Conservation (phyloP, 2,888 invertebrate species). For the Ophioninae sp. region DNA sequence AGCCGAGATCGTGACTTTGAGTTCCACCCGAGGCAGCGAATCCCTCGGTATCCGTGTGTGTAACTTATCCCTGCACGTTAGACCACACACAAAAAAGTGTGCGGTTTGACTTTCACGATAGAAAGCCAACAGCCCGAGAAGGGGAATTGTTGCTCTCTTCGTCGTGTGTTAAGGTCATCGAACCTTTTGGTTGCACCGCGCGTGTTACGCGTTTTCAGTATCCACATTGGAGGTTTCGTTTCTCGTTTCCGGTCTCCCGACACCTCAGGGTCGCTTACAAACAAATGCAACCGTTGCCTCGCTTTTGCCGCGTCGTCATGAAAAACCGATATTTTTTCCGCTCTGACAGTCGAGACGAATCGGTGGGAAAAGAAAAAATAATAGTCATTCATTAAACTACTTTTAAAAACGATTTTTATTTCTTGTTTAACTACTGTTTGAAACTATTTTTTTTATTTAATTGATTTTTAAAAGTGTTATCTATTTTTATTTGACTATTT, state of each 20-base stretch:
- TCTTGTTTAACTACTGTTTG: too few species aligned
- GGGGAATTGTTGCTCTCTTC: conserved; percentile 25
- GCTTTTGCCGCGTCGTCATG: too few species aligned
- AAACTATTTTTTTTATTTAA: too few species aligned
- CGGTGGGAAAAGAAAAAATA: too few species aligned
- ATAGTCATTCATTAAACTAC: too few species aligned
- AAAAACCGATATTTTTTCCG: too few species aligned
- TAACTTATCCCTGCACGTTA: conserved; percentile 6
- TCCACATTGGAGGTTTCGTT: neutral
- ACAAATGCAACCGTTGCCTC: too few species aligned
- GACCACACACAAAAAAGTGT: neutral
- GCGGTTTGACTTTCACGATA: conserved; percentile 64
- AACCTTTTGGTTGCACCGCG: neutral
- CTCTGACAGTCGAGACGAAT: too few species aligned
- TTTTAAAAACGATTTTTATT: too few species aligned
- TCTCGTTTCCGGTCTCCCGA: neutral
- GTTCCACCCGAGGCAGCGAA: conserved; percentile 19
- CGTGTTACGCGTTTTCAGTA: neutral
- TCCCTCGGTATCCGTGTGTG: neutral
- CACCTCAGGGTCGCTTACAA: too few species aligned
- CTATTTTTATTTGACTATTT: too few species aligned
- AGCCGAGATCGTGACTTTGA: conserved; percentile 57
- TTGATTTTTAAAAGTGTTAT: too few species aligned
- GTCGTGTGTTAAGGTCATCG: conserved; percentile 21
- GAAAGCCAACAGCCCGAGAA: conserved; percentile 54